These are phyloP conservation scores for Tenthredo amoena DNA, from an alignment of 2,888 invertebrate genomes.

Conservation along the genomic window DNA sequence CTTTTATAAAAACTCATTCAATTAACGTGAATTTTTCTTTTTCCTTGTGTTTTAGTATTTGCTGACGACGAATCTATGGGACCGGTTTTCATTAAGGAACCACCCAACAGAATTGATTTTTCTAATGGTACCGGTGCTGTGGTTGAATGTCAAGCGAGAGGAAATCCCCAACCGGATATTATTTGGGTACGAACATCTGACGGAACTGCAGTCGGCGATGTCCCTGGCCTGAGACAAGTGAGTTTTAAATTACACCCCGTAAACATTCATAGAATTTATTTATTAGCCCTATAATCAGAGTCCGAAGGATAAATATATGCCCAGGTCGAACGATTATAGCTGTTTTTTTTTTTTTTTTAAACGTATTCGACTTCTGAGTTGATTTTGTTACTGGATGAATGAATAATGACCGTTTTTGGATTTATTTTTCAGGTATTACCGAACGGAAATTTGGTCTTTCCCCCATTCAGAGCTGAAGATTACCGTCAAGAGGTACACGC, in stretches of 20 bases:
- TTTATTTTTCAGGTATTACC: slow-evolving; percentile 84
- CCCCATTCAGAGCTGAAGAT: slow-evolving; percentile 96
- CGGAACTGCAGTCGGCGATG: slow-evolving; percentile 94
- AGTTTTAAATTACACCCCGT: slow-evolving; percentile 54
- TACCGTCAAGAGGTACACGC: slow-evolving; percentile 97
- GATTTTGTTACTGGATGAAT: background rate
- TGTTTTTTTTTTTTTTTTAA: no score
- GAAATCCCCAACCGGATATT: slow-evolving; percentile 93
- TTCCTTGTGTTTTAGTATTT: slow-evolving; percentile 58
- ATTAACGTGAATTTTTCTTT: background rate
- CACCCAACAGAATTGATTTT: slow-evolving; percentile 94
- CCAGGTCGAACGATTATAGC: no score
- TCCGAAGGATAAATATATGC: background rate
- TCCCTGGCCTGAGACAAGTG: slow-evolving; percentile 92
- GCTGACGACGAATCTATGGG: slow-evolving; percentile 90
- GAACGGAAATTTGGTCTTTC: slow-evolving; percentile 96
- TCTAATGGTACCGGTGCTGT: slow-evolving; percentile 96
- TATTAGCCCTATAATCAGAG: background rate
- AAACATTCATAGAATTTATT: background rate
- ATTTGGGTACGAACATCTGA: slow-evolving; percentile 94
- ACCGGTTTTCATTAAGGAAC: slow-evolving; percentile 95
- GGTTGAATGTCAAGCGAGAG: slow-evolving; percentile 95
- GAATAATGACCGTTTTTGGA: background rate
- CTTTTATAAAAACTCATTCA: background rate
- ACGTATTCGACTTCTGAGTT: background rate